Percentiles rank a stretch among this genome's conserved stretches.
These are phyloP conservation scores for Micoletzkya japonica DNA, from an alignment of 2,888 invertebrate species.

Conservation along the genomic window DNA sequence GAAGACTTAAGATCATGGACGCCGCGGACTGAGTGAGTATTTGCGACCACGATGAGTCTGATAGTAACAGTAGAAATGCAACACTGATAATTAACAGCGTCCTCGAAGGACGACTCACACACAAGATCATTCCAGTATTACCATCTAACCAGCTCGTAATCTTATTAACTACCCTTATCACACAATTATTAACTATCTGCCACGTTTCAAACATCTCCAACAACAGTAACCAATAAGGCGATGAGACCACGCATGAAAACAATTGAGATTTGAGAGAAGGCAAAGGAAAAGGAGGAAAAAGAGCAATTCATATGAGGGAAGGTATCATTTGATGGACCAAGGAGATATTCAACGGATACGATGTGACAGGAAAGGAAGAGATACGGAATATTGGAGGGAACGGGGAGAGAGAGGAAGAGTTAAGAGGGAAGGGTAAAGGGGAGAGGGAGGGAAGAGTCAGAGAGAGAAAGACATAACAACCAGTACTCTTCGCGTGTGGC, in stretches of 20 bases:
- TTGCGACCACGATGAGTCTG: too few relatives aligned
- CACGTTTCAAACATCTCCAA: conserved; percentile 1
- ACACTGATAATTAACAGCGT: too few relatives aligned
- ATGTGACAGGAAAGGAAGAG: not conserved
- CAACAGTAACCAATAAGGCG: not conserved
- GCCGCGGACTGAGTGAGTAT: too few relatives aligned
- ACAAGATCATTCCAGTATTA: too few relatives aligned
- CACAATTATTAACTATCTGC: not conserved
- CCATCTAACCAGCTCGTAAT: too few relatives aligned
- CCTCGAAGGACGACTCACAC: too few relatives aligned
- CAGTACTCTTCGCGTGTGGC: not conserved
- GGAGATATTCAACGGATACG: not conserved
- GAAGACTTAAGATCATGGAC: too few relatives aligned
- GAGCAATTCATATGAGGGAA: too few relatives aligned
- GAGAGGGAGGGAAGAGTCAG: not conserved
- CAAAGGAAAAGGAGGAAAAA: not conserved
- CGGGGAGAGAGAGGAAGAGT: not conserved
- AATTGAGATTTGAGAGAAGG: not conserved
- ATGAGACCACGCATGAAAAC: not conserved
- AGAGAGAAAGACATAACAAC: not conserved
- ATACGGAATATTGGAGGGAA: not conserved
- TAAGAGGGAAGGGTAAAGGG: not conserved
- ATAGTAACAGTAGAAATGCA: too few relatives aligned
- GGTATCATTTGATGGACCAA: not conserved
- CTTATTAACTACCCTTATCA: too few relatives aligned